Percentiles rank a stretch among this genome's conserved stretches.
phyloP scores from a whole-genome alignment of 2,113 vertebrate genomes.

The Bufo gargarizans region DNA sequence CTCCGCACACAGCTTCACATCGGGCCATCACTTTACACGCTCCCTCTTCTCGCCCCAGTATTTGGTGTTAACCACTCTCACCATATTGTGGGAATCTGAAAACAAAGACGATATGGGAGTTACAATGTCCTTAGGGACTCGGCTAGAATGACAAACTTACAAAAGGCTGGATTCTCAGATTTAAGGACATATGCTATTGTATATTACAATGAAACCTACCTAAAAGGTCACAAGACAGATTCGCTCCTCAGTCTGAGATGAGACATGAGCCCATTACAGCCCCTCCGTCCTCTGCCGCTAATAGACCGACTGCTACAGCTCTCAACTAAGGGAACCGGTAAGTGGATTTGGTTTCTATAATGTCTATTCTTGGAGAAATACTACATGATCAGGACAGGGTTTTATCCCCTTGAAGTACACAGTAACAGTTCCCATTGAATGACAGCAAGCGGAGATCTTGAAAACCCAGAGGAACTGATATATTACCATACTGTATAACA shows the following conservation, averaged over 20 bases:
- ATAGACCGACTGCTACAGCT: background rate
- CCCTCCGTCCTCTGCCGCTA: background rate
- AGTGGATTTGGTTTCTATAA: background rate
- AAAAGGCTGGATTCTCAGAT: slow-evolving; percentile 22
- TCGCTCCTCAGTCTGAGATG: background rate
- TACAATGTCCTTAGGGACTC: slow-evolving; percentile 14
- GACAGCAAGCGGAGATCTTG: background rate
- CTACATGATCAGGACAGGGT: background rate
- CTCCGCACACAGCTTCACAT: too few relatives aligned
- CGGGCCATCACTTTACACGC: background rate
- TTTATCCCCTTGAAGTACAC: background rate
- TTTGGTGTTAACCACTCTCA: background rate
- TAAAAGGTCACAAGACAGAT: background rate
- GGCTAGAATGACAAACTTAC: slow-evolving; percentile 8
- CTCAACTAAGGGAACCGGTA: background rate
- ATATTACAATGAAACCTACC: background rate
- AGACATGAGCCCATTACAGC: background rate
- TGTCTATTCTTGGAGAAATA: background rate
- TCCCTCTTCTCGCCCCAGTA: background rate
- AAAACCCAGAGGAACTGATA: background rate
- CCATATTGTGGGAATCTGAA: slow-evolving; percentile 23
- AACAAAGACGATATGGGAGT: slow-evolving; percentile 16
- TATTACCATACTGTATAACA: background rate
- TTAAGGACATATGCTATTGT: slow-evolving; percentile 13
- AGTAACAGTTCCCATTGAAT: background rate